Evolutionary conservation across 2,797 vertebrate species (phyloP).

Genomic region (Hippocampus kuda): DNA sequence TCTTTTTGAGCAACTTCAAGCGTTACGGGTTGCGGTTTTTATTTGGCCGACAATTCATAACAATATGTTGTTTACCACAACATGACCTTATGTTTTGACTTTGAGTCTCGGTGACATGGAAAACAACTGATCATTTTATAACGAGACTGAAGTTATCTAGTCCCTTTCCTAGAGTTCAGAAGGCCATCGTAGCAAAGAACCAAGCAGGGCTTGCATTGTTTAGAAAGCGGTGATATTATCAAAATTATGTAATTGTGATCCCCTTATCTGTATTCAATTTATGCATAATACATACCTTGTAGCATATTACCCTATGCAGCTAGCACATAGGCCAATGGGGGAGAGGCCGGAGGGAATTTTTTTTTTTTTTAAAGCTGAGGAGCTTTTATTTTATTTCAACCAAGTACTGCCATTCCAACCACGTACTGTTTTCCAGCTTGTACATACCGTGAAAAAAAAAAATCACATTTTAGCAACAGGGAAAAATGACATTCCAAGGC

Average conservation of each 20-base stretch:
- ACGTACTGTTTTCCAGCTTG: no score
- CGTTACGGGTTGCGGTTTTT: not conserved
- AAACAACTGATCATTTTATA: constrained; percentile 11
- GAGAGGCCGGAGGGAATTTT: no score
- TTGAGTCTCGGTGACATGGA: not conserved
- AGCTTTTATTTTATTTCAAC: no score
- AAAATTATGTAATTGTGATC: not conserved
- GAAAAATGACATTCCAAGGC: no score
- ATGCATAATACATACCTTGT: no score
- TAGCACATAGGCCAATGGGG: no score
- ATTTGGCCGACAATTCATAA: not conserved
- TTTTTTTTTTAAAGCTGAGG: no score
- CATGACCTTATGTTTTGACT: constrained; percentile 20
- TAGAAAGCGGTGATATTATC: not conserved
- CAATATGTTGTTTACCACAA: not conserved
- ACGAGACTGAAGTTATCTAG: constrained; percentile 12
- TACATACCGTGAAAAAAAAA: no score
- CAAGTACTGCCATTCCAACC: no score
- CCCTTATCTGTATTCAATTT: not conserved
- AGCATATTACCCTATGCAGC: no score
- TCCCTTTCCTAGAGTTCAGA: constrained; percentile 8
- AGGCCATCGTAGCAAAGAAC: constrained; percentile 16
- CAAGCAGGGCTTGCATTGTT: not conserved
- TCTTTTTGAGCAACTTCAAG: not conserved
- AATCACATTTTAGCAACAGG: no score